phyloP scores from a whole-genome alignment of 2,113 vertebrate genomes.

The Geothlypis trichas region DNA sequence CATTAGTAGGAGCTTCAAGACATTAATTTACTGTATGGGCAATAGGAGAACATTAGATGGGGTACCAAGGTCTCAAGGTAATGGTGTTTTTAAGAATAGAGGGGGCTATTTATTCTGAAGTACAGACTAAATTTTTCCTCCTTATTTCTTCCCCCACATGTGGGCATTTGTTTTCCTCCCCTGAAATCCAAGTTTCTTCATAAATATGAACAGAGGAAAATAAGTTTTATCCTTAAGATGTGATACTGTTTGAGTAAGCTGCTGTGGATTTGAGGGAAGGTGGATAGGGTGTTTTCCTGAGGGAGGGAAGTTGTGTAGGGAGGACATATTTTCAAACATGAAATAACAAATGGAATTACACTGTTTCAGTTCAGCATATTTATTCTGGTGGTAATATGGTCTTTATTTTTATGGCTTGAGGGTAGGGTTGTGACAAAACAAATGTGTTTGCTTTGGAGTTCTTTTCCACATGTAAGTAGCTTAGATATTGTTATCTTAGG shows the following conservation, averaged over 20 bases:
- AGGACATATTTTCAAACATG: background rate
- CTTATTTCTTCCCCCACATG: background rate
- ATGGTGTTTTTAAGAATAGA: constrained; percentile 46
- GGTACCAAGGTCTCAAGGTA: constrained; percentile 23
- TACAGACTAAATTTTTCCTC: background rate
- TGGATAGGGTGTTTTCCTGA: background rate
- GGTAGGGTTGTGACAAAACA: background rate
- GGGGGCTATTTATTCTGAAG: constrained; percentile 25
- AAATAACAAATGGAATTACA: background rate
- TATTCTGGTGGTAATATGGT: background rate
- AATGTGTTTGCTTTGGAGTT: background rate
- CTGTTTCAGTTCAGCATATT: background rate
- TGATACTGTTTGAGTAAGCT: background rate
- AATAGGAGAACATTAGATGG: constrained; percentile 24
- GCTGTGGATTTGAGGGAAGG: background rate
- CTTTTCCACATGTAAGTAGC: background rate
- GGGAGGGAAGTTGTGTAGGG: background rate
- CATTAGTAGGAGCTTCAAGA: constrained; percentile 68
- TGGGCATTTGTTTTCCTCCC: background rate
- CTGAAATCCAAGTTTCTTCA: background rate
- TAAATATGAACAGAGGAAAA: background rate
- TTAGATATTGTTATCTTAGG: background rate
- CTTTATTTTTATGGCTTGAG: background rate
- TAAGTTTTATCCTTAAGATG: background rate
- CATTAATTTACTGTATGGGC: constrained; percentile 60